Conservation (phyloP, 1,140 invertebrate genomes). For the Charaxes varanes region DNA sequence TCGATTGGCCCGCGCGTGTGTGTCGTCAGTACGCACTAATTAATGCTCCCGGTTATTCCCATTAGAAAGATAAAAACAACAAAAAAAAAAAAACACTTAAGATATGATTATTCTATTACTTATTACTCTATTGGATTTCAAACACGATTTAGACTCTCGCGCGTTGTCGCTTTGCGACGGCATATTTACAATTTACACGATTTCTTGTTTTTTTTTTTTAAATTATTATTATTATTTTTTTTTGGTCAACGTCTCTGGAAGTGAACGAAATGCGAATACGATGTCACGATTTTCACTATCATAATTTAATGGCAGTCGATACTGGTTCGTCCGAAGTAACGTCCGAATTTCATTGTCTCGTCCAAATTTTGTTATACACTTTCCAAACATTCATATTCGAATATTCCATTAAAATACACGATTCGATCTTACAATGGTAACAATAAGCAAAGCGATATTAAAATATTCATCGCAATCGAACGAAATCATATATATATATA, state of each 20-base stretch:
- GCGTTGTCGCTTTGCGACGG: slow-evolving; percentile 41
- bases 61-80: slow-evolving; percentile 17
- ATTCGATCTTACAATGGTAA: slow-evolving; percentile 3
- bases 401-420: slow-evolving; percentile 1
- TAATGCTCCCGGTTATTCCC: slow-evolving; percentile 5
- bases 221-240: too few species aligned
- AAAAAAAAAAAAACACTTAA: slow-evolving; percentile 53
- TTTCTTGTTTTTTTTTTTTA: too few species aligned
- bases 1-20: slow-evolving; percentile 54
- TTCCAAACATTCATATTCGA: background rate
- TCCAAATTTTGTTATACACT: background rate
- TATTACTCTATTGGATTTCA: slow-evolving; percentile 17
- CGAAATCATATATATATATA: too few species aligned
- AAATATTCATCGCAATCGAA: background rate
- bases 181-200: slow-evolving; percentile 42
- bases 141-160: slow-evolving; percentile 18
- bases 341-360: slow-evolving; percentile 4
- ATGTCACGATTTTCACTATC: slow-evolving; percentile 20
- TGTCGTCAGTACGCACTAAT: slow-evolving; percentile 20
- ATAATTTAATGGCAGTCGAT: slow-evolving; percentile 23
- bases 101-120: slow-evolving; percentile 65
- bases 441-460: background rate
- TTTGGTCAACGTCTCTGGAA: slow-evolving; percentile 59
- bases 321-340: slow-evolving; percentile 9
- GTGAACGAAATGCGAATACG: slow-evolving; percentile 32